These are phyloP conservation scores for Pseudococcus viburni DNA, from an alignment of 2,888 invertebrate genomes.

Conservation along the genomic window DNA sequence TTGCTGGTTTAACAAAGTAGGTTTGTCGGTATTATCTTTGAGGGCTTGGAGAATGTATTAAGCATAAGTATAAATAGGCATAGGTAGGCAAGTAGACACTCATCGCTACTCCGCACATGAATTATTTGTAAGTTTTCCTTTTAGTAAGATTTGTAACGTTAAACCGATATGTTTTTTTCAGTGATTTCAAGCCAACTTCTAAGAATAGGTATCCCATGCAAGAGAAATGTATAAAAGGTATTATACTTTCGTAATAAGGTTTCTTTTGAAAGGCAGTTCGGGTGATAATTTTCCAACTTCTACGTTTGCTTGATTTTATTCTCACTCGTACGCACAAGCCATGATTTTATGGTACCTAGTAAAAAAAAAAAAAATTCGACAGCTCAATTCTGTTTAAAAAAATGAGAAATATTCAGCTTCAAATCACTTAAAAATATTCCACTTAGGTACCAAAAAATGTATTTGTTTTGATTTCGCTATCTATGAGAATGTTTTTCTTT, in stretches of 20 bases:
- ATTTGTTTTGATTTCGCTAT: too few relatives aligned
- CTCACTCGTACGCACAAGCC: not conserved
- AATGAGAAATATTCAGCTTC: too few relatives aligned
- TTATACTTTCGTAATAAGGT: not conserved
- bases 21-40: too few relatives aligned
- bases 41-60: not conserved
- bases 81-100: not conserved
- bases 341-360: too few relatives aligned
- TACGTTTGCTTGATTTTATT: not conserved
- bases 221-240: conserved; percentile 2
- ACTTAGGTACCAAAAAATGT: too few relatives aligned
- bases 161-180: conserved; percentile 6
- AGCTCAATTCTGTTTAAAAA: too few relatives aligned
- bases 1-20: too few relatives aligned
- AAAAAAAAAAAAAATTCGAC: too few relatives aligned
- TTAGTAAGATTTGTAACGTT: conserved; percentile 20
- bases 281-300: not conserved
- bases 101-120: not conserved
- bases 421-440: too few relatives aligned
- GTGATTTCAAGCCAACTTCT: conserved; percentile 1
- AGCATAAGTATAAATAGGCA: not conserved
- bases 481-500: too few relatives aligned
- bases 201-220: not conserved
- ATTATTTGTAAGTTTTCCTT: conserved; percentile 31
- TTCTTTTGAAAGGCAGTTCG: not conserved